These are phyloP conservation scores for Copidosoma floridanum DNA, from an alignment of 1,140 invertebrate genomes.

Conservation along the genomic window DNA sequence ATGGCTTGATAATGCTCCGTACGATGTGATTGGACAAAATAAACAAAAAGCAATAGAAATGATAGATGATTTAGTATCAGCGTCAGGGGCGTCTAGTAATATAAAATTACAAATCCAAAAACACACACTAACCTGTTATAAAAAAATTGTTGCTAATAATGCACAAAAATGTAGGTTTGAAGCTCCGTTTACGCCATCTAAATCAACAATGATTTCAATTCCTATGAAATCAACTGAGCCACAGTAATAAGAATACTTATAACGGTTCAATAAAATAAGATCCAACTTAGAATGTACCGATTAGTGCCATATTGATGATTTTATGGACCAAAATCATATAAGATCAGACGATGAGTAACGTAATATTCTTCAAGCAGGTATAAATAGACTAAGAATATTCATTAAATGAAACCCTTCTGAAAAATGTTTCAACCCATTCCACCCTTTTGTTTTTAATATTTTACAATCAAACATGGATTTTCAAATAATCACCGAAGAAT, in stretches of 20 bases:
- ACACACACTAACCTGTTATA: conserved; percentile 35
- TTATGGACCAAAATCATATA: conserved; percentile 31
- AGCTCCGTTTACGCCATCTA: conserved; percentile 37
- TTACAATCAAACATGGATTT: conserved; percentile 45
- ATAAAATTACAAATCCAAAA: conserved; percentile 32
- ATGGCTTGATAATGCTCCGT: conserved; percentile 41
- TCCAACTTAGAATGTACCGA: conserved; percentile 31
- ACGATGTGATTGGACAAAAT: conserved; percentile 28
- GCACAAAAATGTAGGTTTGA: conserved; percentile 39
- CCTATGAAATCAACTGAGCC: conserved; percentile 29
- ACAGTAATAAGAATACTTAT: conserved; percentile 17
- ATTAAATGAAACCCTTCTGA: conserved; percentile 30
- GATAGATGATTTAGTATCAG: conserved; percentile 28
- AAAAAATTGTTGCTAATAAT: conserved; percentile 27
- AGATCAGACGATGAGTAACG: conserved; percentile 33
- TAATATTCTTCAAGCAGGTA: conserved; percentile 33
- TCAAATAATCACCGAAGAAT: conserved; percentile 48
- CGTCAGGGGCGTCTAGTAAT: conserved; percentile 31
- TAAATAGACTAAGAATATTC: conserved; percentile 34
- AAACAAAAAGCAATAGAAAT: conserved; percentile 12
- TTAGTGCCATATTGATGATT: conserved; percentile 28
- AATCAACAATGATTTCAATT: conserved; percentile 29
- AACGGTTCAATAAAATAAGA: conserved; percentile 26
- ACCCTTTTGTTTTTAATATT: conserved; percentile 38
- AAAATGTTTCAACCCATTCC: conserved; percentile 42